A percentile compares a stretch with the other conserved stretches of the same genome.
phyloP scores from a whole-genome alignment of 2,797 vertebrate species.

The Sebastes ruberrimus region DNA sequence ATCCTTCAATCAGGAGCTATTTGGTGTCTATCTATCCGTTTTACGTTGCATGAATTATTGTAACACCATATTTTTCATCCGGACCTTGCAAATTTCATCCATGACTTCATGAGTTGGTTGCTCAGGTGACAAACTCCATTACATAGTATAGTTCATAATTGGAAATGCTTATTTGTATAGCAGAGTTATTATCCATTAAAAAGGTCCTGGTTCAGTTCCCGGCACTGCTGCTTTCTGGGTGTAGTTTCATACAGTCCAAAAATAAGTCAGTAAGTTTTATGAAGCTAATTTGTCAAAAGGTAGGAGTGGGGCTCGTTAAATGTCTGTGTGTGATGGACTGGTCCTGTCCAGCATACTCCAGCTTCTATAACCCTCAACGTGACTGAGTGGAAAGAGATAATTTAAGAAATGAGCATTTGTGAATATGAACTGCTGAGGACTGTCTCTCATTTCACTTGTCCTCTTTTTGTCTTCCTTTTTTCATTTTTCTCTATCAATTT shows the following conservation, averaged over 20 bases:
- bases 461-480: background rate
- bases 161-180: background rate
- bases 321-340: background rate
- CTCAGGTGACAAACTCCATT: background rate
- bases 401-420: background rate
- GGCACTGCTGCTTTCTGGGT: background rate
- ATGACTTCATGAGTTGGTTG: background rate
- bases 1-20: too few relatives aligned
- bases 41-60: background rate
- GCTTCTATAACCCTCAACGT: background rate
- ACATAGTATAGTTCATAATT: background rate
- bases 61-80: background rate
- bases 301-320: background rate
- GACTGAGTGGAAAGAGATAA: background rate
- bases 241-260: background rate
- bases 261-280: background rate
- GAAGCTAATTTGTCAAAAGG: background rate
- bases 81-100: background rate
- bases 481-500: background rate
- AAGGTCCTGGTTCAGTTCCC: background rate
- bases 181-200: background rate
- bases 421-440: background rate
- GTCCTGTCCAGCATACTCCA: background rate
- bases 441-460: background rate
- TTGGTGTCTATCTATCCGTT: too few relatives aligned